phyloP scores from a whole-genome alignment of 2,797 vertebrate species.

The Lepilemur ruficaudatus region DNA sequence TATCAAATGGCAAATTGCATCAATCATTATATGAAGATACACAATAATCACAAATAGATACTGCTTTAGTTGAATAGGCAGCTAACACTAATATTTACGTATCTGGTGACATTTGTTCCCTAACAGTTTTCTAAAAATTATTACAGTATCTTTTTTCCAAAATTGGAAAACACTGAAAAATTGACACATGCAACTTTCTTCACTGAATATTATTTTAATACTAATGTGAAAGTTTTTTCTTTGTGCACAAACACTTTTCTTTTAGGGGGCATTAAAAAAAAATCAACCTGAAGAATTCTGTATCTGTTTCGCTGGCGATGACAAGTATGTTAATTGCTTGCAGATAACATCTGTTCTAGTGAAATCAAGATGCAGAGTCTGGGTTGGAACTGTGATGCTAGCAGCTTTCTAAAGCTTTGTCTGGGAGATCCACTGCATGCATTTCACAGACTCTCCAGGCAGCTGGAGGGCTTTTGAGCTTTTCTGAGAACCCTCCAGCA shows the following conservation, averaged over 20 bases:
- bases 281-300: constrained; percentile 76
- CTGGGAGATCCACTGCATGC: constrained; percentile 81
- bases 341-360: constrained; percentile 91
- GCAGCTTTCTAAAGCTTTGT: constrained; percentile 77
- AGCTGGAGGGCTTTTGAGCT: constrained; percentile 83
- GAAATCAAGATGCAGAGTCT: constrained; percentile 86
- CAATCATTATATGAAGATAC: constrained; percentile 42
- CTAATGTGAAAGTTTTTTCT: constrained; percentile 83
- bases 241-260: constrained; percentile 83
- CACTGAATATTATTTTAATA: constrained; percentile 82
- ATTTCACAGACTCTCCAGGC: constrained; percentile 78
- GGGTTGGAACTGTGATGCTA: constrained; percentile 79
- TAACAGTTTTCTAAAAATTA: constrained; percentile 68
- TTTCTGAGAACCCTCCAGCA: constrained; percentile 87
- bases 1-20: constrained; percentile 1
- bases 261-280: constrained; percentile 78
- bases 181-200: constrained; percentile 70
- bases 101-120: constrained; percentile 51
- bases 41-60: constrained; percentile 43
- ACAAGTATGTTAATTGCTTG: constrained; percentile 91
- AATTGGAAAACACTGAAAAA: constrained; percentile 69
- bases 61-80: constrained; percentile 34
- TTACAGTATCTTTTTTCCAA: constrained; percentile 31
- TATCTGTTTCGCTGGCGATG: constrained; percentile 87
- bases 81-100: constrained; percentile 29